Base-by-base conservation (phyloP, 2,113 vertebrate genomes). In the Halichoerus grypus region DNA sequence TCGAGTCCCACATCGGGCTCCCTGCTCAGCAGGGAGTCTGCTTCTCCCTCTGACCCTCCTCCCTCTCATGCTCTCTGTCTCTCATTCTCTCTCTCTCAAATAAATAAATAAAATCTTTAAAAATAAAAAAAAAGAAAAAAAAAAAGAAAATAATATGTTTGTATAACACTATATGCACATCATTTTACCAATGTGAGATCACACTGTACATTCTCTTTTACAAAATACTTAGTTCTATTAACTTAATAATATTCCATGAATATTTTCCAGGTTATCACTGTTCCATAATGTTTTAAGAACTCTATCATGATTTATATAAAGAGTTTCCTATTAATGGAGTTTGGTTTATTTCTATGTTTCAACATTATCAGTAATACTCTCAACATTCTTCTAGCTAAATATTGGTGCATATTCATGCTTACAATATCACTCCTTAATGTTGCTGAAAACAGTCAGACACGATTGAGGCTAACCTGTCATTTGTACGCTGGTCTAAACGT, bases 221-320 rank as follows among this genome's bases (percentile, higher is more conserved):
- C 24, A 2, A 95, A 53, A 15, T 33, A 79, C 0, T 83, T 51
- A 19, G 67, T 24, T 49, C 42, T 79, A 82, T 90, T 31, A 80
- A 59, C 7, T 76, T 72, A 61, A 31, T 82, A 91, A 91, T 57
- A 69, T 28, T 46, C 10, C 18, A 63, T 71, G 10, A 87, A 76
- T 39, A 90, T 83, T 85, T 79, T 80, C 33, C 53, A 91, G 19
- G 16, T 80, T 87, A 89, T 76, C 5, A 53, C 3, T n/a, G 39
- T 55, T 89, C 26, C n/a, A 24, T 33, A 74, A 51, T 95, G 28
- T 82, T 88, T 94, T 95, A 90, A 55, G 89, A 94, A 79, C 61
- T 82, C 18, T 93, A 1, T 10, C 31, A 82, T 61, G n/a, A 71
- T 53, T 84, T 92, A 21, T 21, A 94, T 18, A 51, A 22, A 91